Evolutionary conservation across 2,888 invertebrate species (phyloP).

Genomic region (Pilophorus perplexus): DNA sequence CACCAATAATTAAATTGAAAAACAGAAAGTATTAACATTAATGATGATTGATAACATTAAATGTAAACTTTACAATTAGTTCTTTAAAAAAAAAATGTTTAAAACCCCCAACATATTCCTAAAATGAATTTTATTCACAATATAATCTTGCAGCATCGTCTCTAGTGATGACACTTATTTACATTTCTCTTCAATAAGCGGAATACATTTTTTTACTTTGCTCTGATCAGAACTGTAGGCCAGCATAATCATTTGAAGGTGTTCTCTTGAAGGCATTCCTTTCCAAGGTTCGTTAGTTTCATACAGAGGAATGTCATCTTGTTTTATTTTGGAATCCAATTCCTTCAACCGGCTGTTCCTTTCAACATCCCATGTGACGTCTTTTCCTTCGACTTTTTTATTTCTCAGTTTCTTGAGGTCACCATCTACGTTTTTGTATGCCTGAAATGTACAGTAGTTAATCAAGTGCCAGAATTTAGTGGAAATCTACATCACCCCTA

Average conservation of each 20-base stretch:
- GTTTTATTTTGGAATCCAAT: conserved; percentile 56
- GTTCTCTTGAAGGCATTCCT: conserved; percentile 67
- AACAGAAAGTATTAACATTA: no score
- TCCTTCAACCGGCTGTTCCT: conserved; percentile 61
- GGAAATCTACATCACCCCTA: no score
- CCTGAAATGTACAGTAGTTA: conserved; percentile 53
- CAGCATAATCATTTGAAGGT: conserved; percentile 69
- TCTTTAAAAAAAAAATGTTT: no score
- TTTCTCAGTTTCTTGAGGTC: conserved; percentile 72
- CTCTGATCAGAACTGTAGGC: conserved; percentile 71
- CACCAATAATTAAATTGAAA: no score
- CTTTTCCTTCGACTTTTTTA: conserved; percentile 54
- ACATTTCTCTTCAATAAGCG: conserved; percentile 55
- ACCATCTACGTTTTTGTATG: conserved; percentile 64
- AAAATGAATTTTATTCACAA: no score
- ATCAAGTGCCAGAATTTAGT: no score
- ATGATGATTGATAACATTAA: no score
- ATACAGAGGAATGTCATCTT: conserved; percentile 53
- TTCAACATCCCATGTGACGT: conserved; percentile 72
- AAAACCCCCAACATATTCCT: no score
- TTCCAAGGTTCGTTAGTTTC: conserved; percentile 63
- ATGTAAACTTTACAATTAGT: no score
- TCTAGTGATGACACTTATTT: conserved; percentile 45
- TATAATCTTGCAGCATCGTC: no score
- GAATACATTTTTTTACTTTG: conserved; percentile 62